phyloP scores from a whole-genome alignment of 2,797 vertebrate species.

The Danionella dracula region DNA sequence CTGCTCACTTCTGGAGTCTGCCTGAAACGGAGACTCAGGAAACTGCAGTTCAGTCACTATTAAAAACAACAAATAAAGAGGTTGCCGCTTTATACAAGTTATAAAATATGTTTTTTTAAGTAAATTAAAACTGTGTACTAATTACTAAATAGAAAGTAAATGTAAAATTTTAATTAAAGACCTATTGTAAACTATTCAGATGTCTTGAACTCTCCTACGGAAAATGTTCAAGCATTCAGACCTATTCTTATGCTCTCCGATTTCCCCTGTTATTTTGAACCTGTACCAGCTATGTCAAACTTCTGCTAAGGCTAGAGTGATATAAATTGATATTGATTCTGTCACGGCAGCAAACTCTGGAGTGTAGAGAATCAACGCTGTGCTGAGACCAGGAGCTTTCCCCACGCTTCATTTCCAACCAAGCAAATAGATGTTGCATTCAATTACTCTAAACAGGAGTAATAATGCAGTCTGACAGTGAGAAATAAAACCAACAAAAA shows the following conservation, averaged over 20 bases:
- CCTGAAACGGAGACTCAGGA: too few species aligned
- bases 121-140: too few species aligned
- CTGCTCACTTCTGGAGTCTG: too few species aligned
- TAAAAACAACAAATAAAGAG: too few species aligned
- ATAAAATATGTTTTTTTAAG: too few species aligned
- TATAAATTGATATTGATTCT: slow-evolving; percentile 53
- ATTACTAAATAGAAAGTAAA: too few species aligned
- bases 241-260: slow-evolving; percentile 30
- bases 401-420: slow-evolving; percentile 57
- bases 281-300: slow-evolving; percentile 47
- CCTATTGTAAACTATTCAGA: not conserved
- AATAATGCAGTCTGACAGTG: slow-evolving; percentile 36
- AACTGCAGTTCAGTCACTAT: too few species aligned
- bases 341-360: slow-evolving; percentile 55
- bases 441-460: slow-evolving; percentile 59
- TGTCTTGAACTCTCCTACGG: not conserved
- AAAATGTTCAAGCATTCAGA: slow-evolving; percentile 10
- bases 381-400: slow-evolving; percentile 52
- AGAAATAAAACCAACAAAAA: slow-evolving; percentile 22
- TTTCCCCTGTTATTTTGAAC: slow-evolving; percentile 46
- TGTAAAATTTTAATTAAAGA: too few species aligned
- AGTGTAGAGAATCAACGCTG: slow-evolving; percentile 56
- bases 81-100: too few species aligned
- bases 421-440: slow-evolving; percentile 54
- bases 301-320: slow-evolving; percentile 43